A percentile compares a stretch with the other conserved stretches of the same genome.
phyloP scores from a whole-genome alignment of 30 jellyfish, hydroid and myxozoan genomes.

The Hydractinia symbiolongicarpus region DNA sequence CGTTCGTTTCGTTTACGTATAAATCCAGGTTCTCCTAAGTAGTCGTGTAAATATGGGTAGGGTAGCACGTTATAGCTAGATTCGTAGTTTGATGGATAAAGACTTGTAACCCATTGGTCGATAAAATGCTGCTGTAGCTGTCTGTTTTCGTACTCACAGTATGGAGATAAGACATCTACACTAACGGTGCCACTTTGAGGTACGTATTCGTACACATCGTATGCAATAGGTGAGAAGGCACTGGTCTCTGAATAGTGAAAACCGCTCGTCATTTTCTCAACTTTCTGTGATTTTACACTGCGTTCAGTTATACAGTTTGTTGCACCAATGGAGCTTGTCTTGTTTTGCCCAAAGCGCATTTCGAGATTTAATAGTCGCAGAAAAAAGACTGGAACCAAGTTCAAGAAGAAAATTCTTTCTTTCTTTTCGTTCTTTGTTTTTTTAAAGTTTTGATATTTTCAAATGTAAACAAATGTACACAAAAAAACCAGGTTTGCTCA shows the following conservation, averaged over 20 bases:
- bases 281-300: not conserved
- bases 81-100: conserved; percentile 2
- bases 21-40: conserved; percentile 82
- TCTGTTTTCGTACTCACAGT: not conserved
- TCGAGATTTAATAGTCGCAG: too few relatives aligned
- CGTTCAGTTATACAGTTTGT: not conserved
- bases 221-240: conserved; percentile 12
- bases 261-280: not conserved
- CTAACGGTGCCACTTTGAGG: not conserved
- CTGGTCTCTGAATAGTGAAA: conserved; percentile 21
- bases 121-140: not conserved
- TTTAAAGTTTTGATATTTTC: too few relatives aligned
- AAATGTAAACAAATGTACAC: too few relatives aligned
- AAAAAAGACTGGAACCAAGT: too few relatives aligned
- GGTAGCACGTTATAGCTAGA: not conserved
- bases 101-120: conserved; percentile 25
- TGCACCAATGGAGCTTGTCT: not conserved
- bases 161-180: not conserved
- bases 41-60: conserved; percentile 36
- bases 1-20: conserved; percentile 90
- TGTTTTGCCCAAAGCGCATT: too few relatives aligned
- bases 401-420: too few relatives aligned
- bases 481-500: not conserved
- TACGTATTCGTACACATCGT: conserved; percentile 22
- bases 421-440: too few relatives aligned